Percentiles rank a stretch among this genome's conserved stretches.
phyloP scores from a whole-genome alignment of 1,140 invertebrate species.

The Psix sp. region DNA sequence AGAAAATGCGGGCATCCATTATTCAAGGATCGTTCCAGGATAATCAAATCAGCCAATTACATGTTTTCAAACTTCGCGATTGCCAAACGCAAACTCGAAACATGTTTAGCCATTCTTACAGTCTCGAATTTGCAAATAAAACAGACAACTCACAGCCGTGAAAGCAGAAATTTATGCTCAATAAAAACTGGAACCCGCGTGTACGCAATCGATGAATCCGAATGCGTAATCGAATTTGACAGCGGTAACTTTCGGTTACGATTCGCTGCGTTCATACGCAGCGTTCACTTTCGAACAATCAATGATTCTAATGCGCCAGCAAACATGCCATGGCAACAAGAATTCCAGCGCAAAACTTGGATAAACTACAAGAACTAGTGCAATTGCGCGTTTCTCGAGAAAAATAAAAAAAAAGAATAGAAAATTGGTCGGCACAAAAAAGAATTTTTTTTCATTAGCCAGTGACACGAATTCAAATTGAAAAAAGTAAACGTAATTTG shows the following conservation, averaged over 20 bases:
- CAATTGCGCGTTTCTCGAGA: neutral
- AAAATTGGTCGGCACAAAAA: no score
- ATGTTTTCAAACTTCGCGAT: no score
- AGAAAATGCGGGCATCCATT: no score
- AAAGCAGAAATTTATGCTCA: conserved; percentile 1
- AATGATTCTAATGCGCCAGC: conserved; percentile 45
- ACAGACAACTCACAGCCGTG: no score
- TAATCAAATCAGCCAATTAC: no score
- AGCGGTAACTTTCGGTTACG: conserved; percentile 19
- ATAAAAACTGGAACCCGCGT: conserved; percentile 7
- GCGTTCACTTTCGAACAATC: conserved; percentile 50
- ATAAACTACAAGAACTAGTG: conserved; percentile 9
- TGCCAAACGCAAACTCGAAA: no score
- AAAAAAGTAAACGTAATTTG: conserved; percentile 25
- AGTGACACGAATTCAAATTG: no score
- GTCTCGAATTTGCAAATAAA: no score
- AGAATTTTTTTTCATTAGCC: no score
- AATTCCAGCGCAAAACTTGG: conserved; percentile 34
- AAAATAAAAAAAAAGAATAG: conserved; percentile 2
- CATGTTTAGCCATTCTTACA: no score
- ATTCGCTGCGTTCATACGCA: conserved; percentile 22
- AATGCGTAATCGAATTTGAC: conserved; percentile 12
- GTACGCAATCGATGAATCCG: conserved; percentile 17
- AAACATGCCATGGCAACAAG: conserved; percentile 60
- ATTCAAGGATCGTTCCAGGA: no score